These are phyloP conservation scores for Centropyge bicolor DNA, from an alignment of 2,797 vertebrate genomes.

Conservation along the genomic window DNA sequence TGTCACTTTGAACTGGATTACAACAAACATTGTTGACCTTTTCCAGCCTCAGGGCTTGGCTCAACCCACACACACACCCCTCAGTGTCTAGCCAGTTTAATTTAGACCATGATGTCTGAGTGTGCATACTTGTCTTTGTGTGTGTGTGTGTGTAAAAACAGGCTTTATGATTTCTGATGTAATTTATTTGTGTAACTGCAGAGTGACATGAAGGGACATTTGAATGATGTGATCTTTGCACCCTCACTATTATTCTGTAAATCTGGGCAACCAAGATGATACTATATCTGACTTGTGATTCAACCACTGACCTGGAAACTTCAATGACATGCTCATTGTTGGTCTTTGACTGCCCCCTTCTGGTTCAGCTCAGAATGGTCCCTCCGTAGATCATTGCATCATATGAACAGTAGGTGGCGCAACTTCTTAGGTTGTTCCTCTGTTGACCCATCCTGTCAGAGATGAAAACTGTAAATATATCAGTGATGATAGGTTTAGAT, in stretches of 20 bases:
- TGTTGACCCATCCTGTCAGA: neutral
- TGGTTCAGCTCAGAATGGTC: conserved; percentile 2
- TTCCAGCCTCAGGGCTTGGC: neutral
- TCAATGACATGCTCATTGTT: neutral
- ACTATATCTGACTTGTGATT: conserved; percentile 2
- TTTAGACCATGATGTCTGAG: neutral
- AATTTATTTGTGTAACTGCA: neutral
- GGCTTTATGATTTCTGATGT: neutral
- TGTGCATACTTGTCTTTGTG: neutral
- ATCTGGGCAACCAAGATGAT: neutral
- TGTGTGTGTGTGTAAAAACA: neutral
- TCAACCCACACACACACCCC: conserved; percentile 17
- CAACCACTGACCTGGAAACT: neutral
- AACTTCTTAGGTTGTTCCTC: neutral
- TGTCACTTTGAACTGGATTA: neutral
- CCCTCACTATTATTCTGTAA: neutral
- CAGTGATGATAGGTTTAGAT: too few species aligned
- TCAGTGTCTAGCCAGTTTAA: conserved; percentile 3
- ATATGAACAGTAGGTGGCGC: conserved; percentile 36
- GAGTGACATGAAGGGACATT: neutral
- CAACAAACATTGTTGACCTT: conserved; percentile 13
- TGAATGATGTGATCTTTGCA: neutral
- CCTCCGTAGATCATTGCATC: neutral
- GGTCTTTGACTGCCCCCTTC: conserved; percentile 50
- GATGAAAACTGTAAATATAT: neutral